Evolutionary conservation across 2,113 vertebrate genomes (phyloP).

Genomic region (Centropus unirufus): DNA sequence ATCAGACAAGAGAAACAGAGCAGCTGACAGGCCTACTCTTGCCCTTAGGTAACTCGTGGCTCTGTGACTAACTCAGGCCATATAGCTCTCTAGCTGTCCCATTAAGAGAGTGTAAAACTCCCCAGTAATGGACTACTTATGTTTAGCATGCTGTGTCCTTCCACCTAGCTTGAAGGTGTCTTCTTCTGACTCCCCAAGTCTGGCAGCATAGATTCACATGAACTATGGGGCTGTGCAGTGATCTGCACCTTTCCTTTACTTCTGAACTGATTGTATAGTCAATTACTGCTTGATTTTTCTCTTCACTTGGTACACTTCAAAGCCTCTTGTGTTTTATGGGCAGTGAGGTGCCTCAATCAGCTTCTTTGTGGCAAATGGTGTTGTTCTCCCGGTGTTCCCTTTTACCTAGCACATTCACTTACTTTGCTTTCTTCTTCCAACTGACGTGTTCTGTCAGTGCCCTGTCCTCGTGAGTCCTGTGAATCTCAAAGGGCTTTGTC

Average conservation of each 20-base stretch:
- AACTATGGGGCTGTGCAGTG: not conserved
- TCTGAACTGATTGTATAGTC: not conserved
- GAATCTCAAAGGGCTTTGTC: conserved; percentile 15
- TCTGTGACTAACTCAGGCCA: not conserved
- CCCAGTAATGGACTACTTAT: not conserved
- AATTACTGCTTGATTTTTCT: not conserved
- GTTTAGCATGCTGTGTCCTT: not conserved
- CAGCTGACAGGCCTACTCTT: not conserved
- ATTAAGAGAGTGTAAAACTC: not conserved
- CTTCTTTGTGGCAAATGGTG: not conserved
- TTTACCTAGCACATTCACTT: not conserved
- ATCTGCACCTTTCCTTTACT: not conserved
- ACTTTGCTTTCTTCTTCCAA: not conserved
- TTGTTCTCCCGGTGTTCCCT: not conserved
- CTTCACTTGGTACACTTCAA: not conserved
- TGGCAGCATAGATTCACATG: not conserved
- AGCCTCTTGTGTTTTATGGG: not conserved
- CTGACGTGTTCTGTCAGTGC: not conserved
- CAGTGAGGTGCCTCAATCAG: not conserved
- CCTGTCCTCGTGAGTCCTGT: not conserved
- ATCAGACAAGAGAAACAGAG: not conserved
- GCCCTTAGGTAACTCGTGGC: not conserved
- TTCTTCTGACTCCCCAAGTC: not conserved
- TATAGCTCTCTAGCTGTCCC: not conserved
- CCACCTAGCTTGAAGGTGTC: not conserved